phyloP scores from a whole-genome alignment of 2,797 vertebrate genomes.

The Chrysolophus pictus region DNA sequence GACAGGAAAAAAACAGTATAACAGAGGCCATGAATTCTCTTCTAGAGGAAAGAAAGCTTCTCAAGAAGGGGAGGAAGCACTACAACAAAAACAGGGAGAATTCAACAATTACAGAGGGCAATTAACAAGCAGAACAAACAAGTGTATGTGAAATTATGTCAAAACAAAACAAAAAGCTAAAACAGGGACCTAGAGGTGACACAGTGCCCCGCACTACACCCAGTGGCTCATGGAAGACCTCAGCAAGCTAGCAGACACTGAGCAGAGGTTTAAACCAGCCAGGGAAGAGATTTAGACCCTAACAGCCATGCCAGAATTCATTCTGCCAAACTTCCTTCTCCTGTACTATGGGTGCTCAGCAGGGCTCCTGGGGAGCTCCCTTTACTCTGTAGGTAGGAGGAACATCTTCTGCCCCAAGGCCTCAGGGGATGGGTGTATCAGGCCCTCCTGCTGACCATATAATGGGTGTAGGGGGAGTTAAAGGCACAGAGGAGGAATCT shows the following conservation, averaged over 20 bases:
- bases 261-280: neutral
- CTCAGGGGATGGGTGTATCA: neutral
- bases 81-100: neutral
- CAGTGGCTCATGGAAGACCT: neutral
- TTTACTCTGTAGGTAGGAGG: neutral
- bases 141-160: neutral
- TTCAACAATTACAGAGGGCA: neutral
- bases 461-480: neutral
- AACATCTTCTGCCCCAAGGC: neutral
- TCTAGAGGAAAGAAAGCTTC: neutral
- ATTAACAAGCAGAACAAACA: neutral
- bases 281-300: neutral
- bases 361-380: neutral
- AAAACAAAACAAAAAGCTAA: neutral
- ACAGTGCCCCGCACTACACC: neutral
- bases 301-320: neutral
- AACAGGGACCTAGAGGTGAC: neutral
- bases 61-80: neutral
- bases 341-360: neutral
- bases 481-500: neutral
- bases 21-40: neutral
- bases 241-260: neutral
- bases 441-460: neutral
- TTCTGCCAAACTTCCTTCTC: neutral
- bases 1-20: neutral